phyloP scores from a whole-genome alignment of 2,797 vertebrate species.

The Cossypha caffra region DNA sequence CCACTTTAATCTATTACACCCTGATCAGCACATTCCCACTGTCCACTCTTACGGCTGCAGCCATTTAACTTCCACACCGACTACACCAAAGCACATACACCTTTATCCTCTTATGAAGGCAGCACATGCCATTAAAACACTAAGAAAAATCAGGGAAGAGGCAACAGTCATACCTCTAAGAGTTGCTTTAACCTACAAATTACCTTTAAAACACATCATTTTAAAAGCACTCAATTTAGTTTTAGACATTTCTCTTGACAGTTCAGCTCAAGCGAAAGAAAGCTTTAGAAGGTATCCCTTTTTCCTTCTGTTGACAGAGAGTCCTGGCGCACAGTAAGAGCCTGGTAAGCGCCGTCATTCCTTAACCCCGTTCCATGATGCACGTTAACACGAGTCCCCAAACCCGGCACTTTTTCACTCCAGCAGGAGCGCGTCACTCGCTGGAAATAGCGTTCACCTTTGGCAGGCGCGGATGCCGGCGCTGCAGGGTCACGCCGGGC shows the following conservation, averaged over 20 bases:
- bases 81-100: neutral
- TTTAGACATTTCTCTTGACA: neutral
- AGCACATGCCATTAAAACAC: neutral
- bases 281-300: neutral
- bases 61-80: neutral
- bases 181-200: neutral
- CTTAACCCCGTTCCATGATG: neutral
- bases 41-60: neutral
- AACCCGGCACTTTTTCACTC: neutral
- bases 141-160: neutral
- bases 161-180: neutral
- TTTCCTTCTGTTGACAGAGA: neutral
- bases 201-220: neutral
- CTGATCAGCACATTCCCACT: neutral
- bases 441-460: slow-evolving; percentile 24
- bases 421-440: neutral
- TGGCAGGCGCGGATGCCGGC: neutral
- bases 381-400: neutral
- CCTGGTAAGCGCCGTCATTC: neutral
- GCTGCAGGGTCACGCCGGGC: neutral
- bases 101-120: neutral
- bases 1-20: neutral
- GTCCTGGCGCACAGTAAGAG: neutral
- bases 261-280: neutral
- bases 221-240: neutral